Evolutionary conservation across 2,797 vertebrate genomes (phyloP).

Genomic region (Lutra lutra): DNA sequence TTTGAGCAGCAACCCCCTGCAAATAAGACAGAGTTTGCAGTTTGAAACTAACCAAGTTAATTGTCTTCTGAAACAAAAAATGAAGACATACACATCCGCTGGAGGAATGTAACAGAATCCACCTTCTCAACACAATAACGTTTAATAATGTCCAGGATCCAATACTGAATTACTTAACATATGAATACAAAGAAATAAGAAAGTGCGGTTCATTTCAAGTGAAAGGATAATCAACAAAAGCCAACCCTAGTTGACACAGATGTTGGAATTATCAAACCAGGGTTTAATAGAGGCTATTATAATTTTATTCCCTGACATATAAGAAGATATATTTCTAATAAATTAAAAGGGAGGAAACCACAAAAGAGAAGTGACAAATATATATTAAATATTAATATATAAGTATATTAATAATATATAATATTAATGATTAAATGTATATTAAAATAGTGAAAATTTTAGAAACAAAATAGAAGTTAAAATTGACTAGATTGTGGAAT

Average conservation of each 20-base stretch:
- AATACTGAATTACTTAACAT: background rate
- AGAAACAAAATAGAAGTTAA: background rate
- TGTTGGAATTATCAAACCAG: background rate
- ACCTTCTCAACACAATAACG: background rate
- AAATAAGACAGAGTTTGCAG: background rate
- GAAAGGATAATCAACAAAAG: background rate
- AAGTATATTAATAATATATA: background rate
- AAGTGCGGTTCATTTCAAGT: background rate
- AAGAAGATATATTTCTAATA: background rate
- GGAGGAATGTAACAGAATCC: background rate
- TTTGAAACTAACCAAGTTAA: background rate
- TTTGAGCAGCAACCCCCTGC: background rate
- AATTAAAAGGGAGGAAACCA: background rate
- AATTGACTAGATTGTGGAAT: background rate
- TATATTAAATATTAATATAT: background rate
- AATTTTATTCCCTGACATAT: background rate
- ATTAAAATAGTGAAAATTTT: background rate
- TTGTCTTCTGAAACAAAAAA: background rate
- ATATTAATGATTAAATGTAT: background rate
- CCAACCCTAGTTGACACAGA: background rate
- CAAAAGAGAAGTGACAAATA: background rate
- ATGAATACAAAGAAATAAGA: background rate
- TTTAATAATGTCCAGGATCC: background rate
- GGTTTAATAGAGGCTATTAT: background rate
- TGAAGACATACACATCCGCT: background rate